Evolutionary conservation across 2,113 vertebrate genomes (phyloP).

Genomic region (Riparia riparia): DNA sequence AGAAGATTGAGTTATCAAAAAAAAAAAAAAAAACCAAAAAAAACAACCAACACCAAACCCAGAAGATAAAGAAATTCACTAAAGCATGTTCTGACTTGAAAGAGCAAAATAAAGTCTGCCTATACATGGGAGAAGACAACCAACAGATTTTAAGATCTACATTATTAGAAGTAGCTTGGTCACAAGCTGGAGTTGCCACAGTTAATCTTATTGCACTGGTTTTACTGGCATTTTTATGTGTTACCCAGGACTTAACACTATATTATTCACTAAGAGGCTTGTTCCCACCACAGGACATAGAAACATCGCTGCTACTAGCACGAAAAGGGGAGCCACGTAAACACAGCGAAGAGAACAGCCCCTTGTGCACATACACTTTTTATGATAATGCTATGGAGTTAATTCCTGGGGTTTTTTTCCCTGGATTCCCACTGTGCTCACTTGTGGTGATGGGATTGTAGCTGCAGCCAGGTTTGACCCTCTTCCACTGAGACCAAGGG

Average conservation of each 20-base stretch:
- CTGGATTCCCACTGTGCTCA: background rate
- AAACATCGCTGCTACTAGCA: slow-evolving; percentile 23
- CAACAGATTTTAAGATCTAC: background rate
- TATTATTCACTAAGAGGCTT: slow-evolving; percentile 28
- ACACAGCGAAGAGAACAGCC: background rate
- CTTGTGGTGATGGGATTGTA: accelerated
- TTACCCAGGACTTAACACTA: slow-evolving; percentile 24
- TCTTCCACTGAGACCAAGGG: accelerated
- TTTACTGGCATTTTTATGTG: slow-evolving; percentile 43
- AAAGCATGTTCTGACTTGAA: background rate
- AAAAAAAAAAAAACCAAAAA: background rate
- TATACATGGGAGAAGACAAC: background rate
- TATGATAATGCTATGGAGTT: background rate
- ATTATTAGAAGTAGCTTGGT: slow-evolving; percentile 2
- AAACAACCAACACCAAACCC: too few species aligned
- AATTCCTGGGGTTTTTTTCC: accelerated
- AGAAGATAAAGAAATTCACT: background rate
- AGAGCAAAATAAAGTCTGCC: background rate
- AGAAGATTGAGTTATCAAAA: background rate
- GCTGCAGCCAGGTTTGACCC: background rate
- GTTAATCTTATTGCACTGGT: slow-evolving; percentile 1
- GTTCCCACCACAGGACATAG: background rate
- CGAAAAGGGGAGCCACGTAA: slow-evolving; percentile 18
- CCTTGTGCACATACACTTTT: background rate
- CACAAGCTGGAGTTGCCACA: slow-evolving; percentile 9